phyloP scores from a whole-genome alignment of 2,113 vertebrate genomes.

The Myotis davidii region DNA sequence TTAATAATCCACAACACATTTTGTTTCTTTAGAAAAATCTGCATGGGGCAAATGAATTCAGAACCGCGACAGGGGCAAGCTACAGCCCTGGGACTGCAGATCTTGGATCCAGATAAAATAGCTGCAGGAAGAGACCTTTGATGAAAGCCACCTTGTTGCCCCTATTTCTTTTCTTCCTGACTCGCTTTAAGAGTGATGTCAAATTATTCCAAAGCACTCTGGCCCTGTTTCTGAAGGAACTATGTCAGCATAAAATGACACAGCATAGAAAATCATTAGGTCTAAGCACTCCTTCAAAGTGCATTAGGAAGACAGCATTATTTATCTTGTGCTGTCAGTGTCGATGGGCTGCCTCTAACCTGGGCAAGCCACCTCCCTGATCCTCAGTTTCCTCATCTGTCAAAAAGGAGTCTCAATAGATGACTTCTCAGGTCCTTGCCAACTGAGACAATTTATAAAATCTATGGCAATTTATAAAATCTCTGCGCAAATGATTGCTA shows the following conservation, averaged over 20 bases:
- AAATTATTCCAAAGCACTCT: slow-evolving; percentile 68
- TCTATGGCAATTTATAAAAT: background rate
- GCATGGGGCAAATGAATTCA: slow-evolving; percentile 21
- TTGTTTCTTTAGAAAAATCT: slow-evolving; percentile 34
- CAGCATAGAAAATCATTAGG: slow-evolving; percentile 75
- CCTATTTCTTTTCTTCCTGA: slow-evolving; percentile 34
- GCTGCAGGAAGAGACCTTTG: background rate
- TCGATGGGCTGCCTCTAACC: background rate
- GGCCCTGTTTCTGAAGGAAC: slow-evolving; percentile 67
- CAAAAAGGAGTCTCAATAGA: background rate
- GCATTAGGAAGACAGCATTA: slow-evolving; percentile 67
- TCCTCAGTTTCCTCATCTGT: slow-evolving; percentile 17
- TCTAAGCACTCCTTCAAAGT: slow-evolving; percentile 74
- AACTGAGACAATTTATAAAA: background rate
- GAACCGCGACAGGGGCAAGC: background rate
- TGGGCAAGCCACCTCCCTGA: background rate
- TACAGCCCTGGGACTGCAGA: background rate
- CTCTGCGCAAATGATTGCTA: background rate
- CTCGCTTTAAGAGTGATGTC: slow-evolving; percentile 53
- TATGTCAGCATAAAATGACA: slow-evolving; percentile 71
- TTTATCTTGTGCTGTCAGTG: slow-evolving; percentile 38
- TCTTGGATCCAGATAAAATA: background rate
- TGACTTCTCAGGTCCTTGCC: background rate
- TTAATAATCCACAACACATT: background rate
- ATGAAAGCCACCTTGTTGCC: background rate